Evolutionary conservation across 2,113 vertebrate genomes (phyloP), one percentile per base, ranked within the genome.

Genomic region (Pandion haliaetus): DNA sequence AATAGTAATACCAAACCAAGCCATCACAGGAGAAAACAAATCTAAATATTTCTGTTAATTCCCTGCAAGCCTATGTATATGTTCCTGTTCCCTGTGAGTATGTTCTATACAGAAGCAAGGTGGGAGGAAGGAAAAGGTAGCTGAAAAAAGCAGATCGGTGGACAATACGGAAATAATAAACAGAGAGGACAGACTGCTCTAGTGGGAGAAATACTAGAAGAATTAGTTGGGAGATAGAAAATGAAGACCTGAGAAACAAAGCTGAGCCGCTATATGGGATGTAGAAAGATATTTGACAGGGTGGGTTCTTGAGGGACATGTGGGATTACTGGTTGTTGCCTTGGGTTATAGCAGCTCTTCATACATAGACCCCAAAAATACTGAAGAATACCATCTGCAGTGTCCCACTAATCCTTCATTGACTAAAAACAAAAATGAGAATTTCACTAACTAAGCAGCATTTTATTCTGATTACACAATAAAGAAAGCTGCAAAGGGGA

Each of bases 71-170:
- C 47, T 81, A 62, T 44, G 49, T 82, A 19, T 57, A 92, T 70
- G 9, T 44, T 81, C 36, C 66, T 70, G 16, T n/a, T 87, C 55
- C 42, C 20, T 74, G 13, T 24, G 49, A 63, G 8, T 19, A 44
- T 20, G 7, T 61, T 95, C 73, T 57, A 73, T 21, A 55, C 38
- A 90, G 83, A 91, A 95, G 91, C 34, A 70, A 90, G 45, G 62
- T 25, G 20, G 38, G 10, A 96, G 45, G 84, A 95, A 96, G 61
- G 85, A 97, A 96, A 93, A 95, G 40, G 63, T 52, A 71, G 72
- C 73, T 95, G 59, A 88, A 90, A 95, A 79, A 92, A 92, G 42
- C 59, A 95, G 62, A 78, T 77, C 55, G 52, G 32, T 71, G 28
- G 52, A 72, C 81, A 93, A 55, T 61, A 74, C 0, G 1, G 87